A percentile compares a stretch with the other conserved stretches of the same genome.
Evolutionary conservation across 2,113 vertebrate species (phyloP).

Genomic region (Balaenoptera acutorostrata): DNA sequence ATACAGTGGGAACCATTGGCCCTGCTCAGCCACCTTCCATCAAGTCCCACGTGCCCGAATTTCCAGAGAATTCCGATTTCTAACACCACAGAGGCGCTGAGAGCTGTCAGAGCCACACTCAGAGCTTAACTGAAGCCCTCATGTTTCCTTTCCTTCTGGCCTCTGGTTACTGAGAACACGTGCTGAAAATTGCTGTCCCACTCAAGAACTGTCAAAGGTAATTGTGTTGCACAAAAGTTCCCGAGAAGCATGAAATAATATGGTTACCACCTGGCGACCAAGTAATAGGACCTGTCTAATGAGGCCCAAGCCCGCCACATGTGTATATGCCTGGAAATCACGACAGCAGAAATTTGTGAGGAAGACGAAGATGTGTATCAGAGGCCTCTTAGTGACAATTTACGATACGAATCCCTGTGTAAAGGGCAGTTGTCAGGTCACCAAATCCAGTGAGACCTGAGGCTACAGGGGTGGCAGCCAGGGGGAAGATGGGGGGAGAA

Average conservation of each 20-base stretch:
- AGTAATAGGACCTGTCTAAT: constrained; percentile 63
- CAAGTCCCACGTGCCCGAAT: constrained; percentile 24
- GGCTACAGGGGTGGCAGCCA: background rate
- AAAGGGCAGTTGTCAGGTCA: constrained; percentile 67
- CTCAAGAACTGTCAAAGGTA: constrained; percentile 75
- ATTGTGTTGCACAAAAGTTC: constrained; percentile 70
- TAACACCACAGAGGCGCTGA: constrained; percentile 50
- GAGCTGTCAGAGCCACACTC: constrained; percentile 58
- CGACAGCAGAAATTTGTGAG: constrained; percentile 31
- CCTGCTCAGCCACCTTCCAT: background rate
- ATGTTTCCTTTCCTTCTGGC: constrained; percentile 65
- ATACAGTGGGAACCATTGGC: constrained; percentile 17
- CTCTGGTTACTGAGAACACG: constrained; percentile 75
- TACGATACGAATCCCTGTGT: constrained; percentile 64
- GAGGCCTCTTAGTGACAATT: constrained; percentile 63
- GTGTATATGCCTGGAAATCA: constrained; percentile 42
- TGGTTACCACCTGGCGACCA: constrained; percentile 72
- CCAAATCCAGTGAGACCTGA: constrained; percentile 41
- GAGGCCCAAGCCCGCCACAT: constrained; percentile 47
- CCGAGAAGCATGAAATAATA: constrained; percentile 64
- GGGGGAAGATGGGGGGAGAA: background rate
- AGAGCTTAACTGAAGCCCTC: constrained; percentile 39
- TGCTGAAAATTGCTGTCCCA: constrained; percentile 72
- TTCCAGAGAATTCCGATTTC: constrained; percentile 48
- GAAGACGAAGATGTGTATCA: constrained; percentile 25